Evolutionary conservation across 64 coral and sea anemone genomes (phyloP).

Genomic region (Astreopora myriophthalma): DNA sequence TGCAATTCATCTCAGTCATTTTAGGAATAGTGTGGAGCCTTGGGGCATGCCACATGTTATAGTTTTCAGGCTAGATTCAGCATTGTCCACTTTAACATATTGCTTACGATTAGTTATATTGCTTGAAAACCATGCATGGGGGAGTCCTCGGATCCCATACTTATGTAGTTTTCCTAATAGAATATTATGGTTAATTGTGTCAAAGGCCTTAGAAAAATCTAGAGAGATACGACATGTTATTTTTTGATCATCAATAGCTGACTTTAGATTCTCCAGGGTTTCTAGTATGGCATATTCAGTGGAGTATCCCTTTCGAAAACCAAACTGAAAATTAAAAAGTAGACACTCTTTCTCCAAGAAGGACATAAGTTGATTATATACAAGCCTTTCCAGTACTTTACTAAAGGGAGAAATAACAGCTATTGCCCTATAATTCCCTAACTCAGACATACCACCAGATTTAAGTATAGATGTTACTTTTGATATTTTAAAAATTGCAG

Average conservation of each 20-base stretch:
- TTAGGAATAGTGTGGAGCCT: no score
- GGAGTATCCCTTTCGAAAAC: no score
- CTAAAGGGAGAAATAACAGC: slow-evolving; percentile 33
- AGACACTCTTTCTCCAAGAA: no score
- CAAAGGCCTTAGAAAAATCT: background rate
- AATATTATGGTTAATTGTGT: no score
- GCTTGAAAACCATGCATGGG: slow-evolving; percentile 12
- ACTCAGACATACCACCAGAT: background rate
- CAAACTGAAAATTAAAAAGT: no score
- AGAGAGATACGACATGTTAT: background rate
- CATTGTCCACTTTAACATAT: no score
- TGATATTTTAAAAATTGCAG: slow-evolving; percentile 42
- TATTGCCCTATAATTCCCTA: slow-evolving; percentile 41
- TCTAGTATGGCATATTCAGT: background rate
- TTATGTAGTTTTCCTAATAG: background rate
- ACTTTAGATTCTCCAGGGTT: background rate
- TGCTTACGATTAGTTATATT: background rate
- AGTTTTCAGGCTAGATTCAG: no score
- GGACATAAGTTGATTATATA: no score
- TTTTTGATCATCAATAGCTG: background rate
- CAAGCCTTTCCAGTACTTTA: background rate
- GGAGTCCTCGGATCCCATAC: slow-evolving; percentile 1
- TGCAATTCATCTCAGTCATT: no score
- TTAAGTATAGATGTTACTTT: slow-evolving; percentile 48
- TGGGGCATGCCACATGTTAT: no score